Conservation (phyloP, 1,140 invertebrate genomes). For the Akabosia matsudoensis region DNA sequence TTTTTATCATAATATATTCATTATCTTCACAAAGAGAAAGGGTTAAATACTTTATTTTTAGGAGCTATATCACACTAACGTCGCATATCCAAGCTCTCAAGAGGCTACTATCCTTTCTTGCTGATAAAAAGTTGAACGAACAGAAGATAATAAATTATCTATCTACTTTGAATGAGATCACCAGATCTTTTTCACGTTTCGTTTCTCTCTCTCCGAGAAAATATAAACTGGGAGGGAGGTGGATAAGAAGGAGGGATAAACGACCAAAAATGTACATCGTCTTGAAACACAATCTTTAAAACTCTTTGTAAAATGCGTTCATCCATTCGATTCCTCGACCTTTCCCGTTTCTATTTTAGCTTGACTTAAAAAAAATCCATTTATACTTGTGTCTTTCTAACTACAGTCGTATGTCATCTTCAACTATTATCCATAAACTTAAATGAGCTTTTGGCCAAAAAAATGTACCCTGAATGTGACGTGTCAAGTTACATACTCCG, state of each 20-base stretch:
- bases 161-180: constrained; percentile 19
- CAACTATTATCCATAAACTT: not conserved
- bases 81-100: too few relatives aligned
- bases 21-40: not conserved
- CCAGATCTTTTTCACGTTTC: constrained; percentile 3
- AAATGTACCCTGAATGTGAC: too few relatives aligned
- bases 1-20: not conserved
- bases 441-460: not conserved
- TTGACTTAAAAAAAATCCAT: not conserved
- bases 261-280: not conserved
- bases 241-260: not conserved
- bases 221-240: not conserved
- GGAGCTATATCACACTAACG: not conserved
- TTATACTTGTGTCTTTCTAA: too few relatives aligned
- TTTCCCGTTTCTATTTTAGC: not conserved
- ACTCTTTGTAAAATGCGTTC: not conserved
- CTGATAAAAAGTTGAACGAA: too few relatives aligned
- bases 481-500: not conserved
- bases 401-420: constrained; percentile 6
- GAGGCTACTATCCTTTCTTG: too few relatives aligned
- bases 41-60: not conserved
- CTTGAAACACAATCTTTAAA: not conserved
- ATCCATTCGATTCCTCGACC: not conserved
- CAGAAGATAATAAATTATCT: constrained; percentile 8
- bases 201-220: not conserved